Percentiles rank a stretch among this genome's conserved stretches.
These are phyloP conservation scores for Hystrix cristata DNA, from an alignment of 2,113 vertebrate genomes.

Conservation along the genomic window DNA sequence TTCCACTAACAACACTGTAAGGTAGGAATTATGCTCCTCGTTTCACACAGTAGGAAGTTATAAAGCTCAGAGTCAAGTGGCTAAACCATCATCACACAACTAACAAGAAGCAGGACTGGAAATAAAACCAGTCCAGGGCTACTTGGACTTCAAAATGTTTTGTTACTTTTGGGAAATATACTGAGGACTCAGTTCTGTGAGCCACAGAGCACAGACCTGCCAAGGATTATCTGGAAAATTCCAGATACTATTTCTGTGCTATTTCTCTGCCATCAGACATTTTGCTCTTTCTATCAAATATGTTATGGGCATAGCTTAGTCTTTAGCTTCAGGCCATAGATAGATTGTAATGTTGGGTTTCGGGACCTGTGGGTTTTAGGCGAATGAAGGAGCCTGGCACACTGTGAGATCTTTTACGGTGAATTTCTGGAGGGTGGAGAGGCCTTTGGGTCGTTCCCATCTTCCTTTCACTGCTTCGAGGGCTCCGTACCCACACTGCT, in stretches of 20 bases:
- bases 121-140: not conserved
- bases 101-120: not conserved
- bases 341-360: not conserved
- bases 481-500: fast-evolving
- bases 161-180: not conserved
- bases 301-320: not conserved
- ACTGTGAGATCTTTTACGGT: not conserved
- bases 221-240: constrained; percentile 79
- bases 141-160: not conserved
- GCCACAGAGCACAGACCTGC: constrained; percentile 71
- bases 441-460: not conserved
- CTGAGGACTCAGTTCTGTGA: constrained; percentile 39
- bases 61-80: not conserved
- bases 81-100: not conserved
- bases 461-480: not conserved
- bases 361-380: not conserved
- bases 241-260: constrained; percentile 73
- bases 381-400: not conserved
- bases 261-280: constrained; percentile 80
- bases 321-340: not conserved
- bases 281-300: not conserved
- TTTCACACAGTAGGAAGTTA: not conserved
- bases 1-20: not conserved
- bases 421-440: not conserved
- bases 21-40: not conserved